Conservation (phyloP, 1,140 invertebrate species). For the Drosophila parabipectinata region DNA sequence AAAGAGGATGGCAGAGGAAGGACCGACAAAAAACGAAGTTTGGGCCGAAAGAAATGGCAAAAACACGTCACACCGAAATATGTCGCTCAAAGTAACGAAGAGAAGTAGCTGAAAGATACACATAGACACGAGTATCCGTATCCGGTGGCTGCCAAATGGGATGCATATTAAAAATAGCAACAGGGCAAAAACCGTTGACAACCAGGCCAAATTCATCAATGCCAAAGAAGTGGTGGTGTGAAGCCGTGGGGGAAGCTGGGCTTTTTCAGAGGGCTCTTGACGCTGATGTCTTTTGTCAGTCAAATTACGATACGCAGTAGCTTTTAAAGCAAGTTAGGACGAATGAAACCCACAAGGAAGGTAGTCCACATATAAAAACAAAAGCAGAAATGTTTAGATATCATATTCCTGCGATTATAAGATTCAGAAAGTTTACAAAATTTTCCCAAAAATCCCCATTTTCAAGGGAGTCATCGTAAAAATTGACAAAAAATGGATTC, state of each 20-base stretch:
- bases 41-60: constrained; percentile 18
- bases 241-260: background rate
- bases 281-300: constrained; percentile 37
- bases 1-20: constrained; percentile 5
- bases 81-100: constrained; percentile 56
- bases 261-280: constrained; percentile 13
- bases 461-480: no score
- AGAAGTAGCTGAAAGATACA: constrained; percentile 44
- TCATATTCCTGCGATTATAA: no score
- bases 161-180: constrained; percentile 71
- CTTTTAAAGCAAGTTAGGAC: background rate
- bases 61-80: constrained; percentile 32
- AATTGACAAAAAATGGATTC: no score
- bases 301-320: constrained; percentile 20
- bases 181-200: constrained; percentile 45
- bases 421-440: no score
- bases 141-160: constrained; percentile 54
- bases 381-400: no score
- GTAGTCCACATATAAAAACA: no score
- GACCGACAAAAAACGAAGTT: constrained; percentile 26
- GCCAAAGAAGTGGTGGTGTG: constrained; percentile 38
- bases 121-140: constrained; percentile 44
- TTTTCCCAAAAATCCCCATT: no score
- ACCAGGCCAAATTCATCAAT: constrained; percentile 66
- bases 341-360: no score